These are phyloP conservation scores for Parascotia fuliginaria DNA, from an alignment of 2,888 invertebrate genomes.

Conservation along the genomic window DNA sequence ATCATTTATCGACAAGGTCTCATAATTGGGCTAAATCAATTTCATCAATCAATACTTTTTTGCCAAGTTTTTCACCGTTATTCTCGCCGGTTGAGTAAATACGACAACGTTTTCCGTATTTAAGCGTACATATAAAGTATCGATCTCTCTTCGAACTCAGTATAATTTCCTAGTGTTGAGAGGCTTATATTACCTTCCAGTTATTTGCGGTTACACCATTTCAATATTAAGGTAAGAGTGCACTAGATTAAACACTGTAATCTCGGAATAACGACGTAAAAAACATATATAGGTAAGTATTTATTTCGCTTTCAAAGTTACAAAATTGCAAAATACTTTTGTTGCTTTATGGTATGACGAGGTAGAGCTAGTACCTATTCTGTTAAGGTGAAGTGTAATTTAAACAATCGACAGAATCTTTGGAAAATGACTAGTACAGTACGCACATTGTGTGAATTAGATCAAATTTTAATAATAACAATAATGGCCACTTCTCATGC, in stretches of 20 bases:
- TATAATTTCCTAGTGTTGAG: constrained; percentile 12
- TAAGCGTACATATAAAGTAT: constrained; percentile 16
- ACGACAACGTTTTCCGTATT: constrained; percentile 10
- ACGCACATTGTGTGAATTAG: no score
- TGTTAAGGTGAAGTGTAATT: no score
- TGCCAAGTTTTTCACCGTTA: constrained; percentile 8
- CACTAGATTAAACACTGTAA: not conserved
- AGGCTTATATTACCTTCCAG: constrained; percentile 1
- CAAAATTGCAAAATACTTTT: no score
- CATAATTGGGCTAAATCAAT: not conserved
- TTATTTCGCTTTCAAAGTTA: no score
- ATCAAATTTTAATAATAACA: no score
- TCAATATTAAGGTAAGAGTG: constrained; percentile 3
- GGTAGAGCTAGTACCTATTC: no score
- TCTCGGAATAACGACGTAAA: no score
- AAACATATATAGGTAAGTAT: no score
- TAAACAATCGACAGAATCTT: no score
- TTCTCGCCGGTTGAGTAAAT: constrained; percentile 28
- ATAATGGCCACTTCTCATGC: no score
- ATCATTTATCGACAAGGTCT: not conserved
- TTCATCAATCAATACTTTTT: not conserved
- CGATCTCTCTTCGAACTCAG: constrained; percentile 8
- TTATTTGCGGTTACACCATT: constrained; percentile 19
- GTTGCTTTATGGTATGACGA: no score
- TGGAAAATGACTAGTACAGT: no score